These are phyloP conservation scores for Tragulus kanchil DNA, from an alignment of 2,113 vertebrate species.

Conservation along the genomic window DNA sequence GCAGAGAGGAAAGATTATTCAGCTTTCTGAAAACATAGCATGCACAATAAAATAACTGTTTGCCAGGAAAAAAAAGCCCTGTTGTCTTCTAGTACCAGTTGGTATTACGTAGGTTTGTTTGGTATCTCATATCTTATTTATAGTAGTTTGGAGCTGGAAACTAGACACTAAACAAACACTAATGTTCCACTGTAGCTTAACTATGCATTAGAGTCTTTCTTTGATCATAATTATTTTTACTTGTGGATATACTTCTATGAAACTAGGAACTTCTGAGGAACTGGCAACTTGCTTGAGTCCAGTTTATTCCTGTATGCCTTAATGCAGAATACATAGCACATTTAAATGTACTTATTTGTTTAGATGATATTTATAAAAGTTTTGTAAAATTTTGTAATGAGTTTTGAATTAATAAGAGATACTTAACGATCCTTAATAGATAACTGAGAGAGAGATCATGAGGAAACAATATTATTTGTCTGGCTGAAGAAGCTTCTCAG, in stretches of 20 bases:
- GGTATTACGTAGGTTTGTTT: constrained; percentile 90
- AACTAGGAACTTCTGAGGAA: background rate
- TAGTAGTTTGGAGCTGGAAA: constrained; percentile 82
- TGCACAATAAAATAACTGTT: constrained; percentile 89
- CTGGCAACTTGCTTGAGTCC: background rate
- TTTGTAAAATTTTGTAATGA: constrained; percentile 31
- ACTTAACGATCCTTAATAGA: constrained; percentile 27
- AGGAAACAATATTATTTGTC: constrained; percentile 9
- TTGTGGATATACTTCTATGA: constrained; percentile 68
- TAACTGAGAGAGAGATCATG: background rate
- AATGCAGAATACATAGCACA: constrained; percentile 21
- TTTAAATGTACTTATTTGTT: constrained; percentile 29
- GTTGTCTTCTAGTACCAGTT: constrained; percentile 91
- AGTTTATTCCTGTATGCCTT: constrained; percentile 22
- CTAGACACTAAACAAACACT: constrained; percentile 78
- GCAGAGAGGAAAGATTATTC: constrained; percentile 79
- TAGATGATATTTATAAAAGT: constrained; percentile 44
- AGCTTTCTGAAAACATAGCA: constrained; percentile 76
- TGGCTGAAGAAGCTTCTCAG: constrained; percentile 6
- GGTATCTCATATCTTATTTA: constrained; percentile 85
- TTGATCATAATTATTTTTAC: constrained; percentile 78
- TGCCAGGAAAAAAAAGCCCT: constrained; percentile 80
- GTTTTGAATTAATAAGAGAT: constrained; percentile 32
- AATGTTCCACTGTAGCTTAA: constrained; percentile 77
- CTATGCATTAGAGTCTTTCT: constrained; percentile 70